Base-by-base conservation (phyloP, 2,888 invertebrate species). In the Dendrolimus pini region DNA sequence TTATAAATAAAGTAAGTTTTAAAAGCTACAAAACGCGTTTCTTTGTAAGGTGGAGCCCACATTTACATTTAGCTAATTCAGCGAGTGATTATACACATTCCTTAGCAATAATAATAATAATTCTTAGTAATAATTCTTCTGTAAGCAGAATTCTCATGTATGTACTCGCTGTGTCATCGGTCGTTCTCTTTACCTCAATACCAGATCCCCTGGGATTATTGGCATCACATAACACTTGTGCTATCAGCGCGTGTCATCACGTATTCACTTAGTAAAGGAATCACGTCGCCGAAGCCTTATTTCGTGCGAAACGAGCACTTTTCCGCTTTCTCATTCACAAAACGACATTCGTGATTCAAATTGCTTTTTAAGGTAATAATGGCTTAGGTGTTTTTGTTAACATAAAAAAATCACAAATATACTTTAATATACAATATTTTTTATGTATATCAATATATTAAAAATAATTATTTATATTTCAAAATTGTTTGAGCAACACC, bases 321-420 rank as follows among this genome's bases (percentile, higher is more conserved):
- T 80, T 79, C 76, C 79, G 79, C 78, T 83, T 82, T 83, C 81
- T 71, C 74, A 65, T 47, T 47, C 47, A 47, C 9, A 47, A 47
- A 47, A 47, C 47, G 12, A 47, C 9, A 10, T 9, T 47, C 47
- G 47, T 9, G 47, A 47, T 47, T 9, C 12, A 8, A 9, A 47
- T 47, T 47, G 47, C 47, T 12, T 47, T 47, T 12, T 47, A 47
- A 47, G 47, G 47, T 47, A 12, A 42, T 7, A 42, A 47, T 47
- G 47, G 47, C 30, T 30, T 30, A 30, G 30, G 30, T 30, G 30
- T 30, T 30, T 30, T 30, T 30, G 30, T 30, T 6, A 30, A 30
- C 30, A 30, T 30, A 30, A 6, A 30, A 30, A 30, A 30, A 3
- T 30, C 3, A 30, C 30, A 18, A 18, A 18, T 18, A 18, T 18